Evolutionary conservation across 2,797 vertebrate species (phyloP).

Genomic region (Spheniscus humboldti): DNA sequence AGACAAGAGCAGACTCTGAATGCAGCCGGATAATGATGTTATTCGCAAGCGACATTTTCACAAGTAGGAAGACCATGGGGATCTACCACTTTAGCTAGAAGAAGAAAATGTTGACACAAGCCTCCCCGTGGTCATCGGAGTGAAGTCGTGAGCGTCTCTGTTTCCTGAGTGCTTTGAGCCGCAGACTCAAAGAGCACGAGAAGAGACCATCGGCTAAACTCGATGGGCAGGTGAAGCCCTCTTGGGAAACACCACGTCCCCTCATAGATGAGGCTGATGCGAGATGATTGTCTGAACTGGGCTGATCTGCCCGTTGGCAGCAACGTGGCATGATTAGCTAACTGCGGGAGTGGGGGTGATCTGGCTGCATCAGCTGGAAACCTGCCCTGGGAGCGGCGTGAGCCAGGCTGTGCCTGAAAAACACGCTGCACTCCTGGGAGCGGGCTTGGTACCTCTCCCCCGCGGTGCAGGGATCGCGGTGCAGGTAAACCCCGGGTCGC

Average conservation of each 20-base stretch:
- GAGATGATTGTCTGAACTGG: background rate
- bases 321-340: fast-evolving
- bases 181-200: fast-evolving
- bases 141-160: fast-evolving
- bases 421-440: fast-evolving
- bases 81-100: background rate
- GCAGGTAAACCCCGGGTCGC: background rate
- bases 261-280: background rate
- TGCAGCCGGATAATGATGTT: fast-evolving
- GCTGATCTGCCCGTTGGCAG: background rate
- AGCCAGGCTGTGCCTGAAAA: background rate
- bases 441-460: background rate
- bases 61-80: background rate
- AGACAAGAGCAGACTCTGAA: background rate
- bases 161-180: background rate
- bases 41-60: fast-evolving
- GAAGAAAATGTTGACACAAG: background rate
- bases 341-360: fast-evolving
- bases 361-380: background rate
- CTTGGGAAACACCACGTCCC: fast-evolving
- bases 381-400: fast-evolving
- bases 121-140: fast-evolving
- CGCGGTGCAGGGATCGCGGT: fast-evolving
- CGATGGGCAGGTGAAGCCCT: background rate
- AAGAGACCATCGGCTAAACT: background rate